Percentiles rank a stretch among this genome's conserved stretches.
These are phyloP conservation scores for Andrena flavipes DNA, from an alignment of 2,888 invertebrate genomes.

Conservation along the genomic window DNA sequence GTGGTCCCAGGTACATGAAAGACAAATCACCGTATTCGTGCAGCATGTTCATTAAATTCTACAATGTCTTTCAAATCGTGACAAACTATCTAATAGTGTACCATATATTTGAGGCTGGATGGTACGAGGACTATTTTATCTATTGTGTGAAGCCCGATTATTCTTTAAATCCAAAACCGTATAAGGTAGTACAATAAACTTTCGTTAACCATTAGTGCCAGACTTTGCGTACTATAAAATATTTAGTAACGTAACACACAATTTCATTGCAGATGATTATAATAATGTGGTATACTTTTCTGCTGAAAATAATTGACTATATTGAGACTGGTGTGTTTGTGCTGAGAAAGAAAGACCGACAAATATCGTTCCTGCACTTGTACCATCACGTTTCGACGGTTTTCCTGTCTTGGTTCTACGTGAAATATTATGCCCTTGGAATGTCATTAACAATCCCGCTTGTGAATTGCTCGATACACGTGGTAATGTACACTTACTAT, in stretches of 20 bases:
- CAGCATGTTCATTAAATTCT: constrained; percentile 88
- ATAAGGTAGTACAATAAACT: neutral
- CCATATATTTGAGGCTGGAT: constrained; percentile 81
- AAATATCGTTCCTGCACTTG: constrained; percentile 84
- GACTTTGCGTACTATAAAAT: neutral
- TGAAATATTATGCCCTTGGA: no score
- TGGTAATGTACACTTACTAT: no score
- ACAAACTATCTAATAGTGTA: constrained; percentile 86
- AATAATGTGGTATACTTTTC: constrained; percentile 86
- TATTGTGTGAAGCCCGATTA: neutral
- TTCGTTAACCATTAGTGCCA: neutral
- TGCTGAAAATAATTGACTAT: constrained; percentile 86
- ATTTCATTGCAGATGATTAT: constrained; percentile 68
- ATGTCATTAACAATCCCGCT: no score
- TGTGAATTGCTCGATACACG: no score
- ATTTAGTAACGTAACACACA: neutral
- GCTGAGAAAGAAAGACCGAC: constrained; percentile 89
- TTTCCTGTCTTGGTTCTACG: constrained; percentile 85
- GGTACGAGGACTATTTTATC: neutral
- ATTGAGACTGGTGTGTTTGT: constrained; percentile 90
- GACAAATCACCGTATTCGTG: constrained; percentile 89
- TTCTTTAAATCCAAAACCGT: neutral
- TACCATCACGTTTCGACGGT: constrained; percentile 90
- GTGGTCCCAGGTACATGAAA: constrained; percentile 90
- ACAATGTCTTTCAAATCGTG: constrained; percentile 90